phyloP scores from a whole-genome alignment of 2,797 vertebrate species.

The Denticeps clupeoides region DNA sequence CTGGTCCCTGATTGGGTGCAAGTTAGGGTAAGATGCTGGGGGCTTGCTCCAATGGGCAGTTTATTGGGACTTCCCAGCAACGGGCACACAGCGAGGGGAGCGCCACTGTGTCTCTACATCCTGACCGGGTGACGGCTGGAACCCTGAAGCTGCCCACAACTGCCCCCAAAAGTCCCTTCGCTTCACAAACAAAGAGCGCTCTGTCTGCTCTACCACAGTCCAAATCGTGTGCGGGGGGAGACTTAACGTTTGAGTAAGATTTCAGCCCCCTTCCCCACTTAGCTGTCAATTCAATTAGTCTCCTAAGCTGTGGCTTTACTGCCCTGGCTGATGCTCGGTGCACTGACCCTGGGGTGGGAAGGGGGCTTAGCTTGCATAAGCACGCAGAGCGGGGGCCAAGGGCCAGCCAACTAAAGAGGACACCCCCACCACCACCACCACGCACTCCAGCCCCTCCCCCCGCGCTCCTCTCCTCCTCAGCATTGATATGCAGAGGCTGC shows the following conservation, averaged over 20 bases:
- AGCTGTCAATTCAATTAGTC: conserved; percentile 22
- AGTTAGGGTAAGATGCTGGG: too few species aligned
- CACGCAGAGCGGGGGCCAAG: not conserved
- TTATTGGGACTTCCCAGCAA: not conserved
- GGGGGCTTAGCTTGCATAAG: conserved; percentile 14
- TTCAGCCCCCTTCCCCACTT: not conserved
- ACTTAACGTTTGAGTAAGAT: conserved; percentile 19
- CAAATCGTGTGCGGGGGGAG: conserved; percentile 11
- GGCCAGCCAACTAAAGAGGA: not conserved
- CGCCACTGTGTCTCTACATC: not conserved
- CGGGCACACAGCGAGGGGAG: not conserved
- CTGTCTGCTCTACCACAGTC: conserved; percentile 25
- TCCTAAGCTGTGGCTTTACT: conserved; percentile 13
- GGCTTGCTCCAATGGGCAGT: too few species aligned
- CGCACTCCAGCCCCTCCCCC: not conserved
- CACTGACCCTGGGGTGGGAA: conserved; percentile 11
- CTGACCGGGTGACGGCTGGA: too few species aligned
- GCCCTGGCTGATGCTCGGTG: conserved; percentile 1
- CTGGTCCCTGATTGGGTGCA: too few species aligned
- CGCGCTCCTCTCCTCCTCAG: not conserved
- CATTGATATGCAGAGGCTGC: conserved; percentile 21
- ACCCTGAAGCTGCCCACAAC: too few species aligned
- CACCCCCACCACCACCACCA: not conserved
- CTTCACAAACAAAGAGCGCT: conserved; percentile 30
- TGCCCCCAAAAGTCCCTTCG: conserved; percentile 16